A percentile compares a stretch with the other conserved stretches of the same genome.
phyloP scores from a whole-genome alignment of 2,797 vertebrate species.

The Platalea minor region DNA sequence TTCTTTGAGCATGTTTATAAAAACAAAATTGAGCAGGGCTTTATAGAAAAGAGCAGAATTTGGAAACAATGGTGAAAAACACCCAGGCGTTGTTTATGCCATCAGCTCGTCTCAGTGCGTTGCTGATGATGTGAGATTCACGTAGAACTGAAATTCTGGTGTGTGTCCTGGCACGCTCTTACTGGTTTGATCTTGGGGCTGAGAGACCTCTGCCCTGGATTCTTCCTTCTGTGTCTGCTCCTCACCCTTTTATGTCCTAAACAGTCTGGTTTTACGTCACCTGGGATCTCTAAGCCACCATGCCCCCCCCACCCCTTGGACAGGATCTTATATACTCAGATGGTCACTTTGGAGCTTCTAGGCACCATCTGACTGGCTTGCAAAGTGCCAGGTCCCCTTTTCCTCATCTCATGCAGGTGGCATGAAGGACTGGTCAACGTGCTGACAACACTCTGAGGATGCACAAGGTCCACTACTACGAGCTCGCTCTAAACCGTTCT shows the following conservation, averaged over 20 bases:
- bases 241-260: neutral
- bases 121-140: neutral
- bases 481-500: neutral
- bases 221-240: neutral
- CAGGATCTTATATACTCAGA: neutral
- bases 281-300: neutral
- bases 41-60: neutral
- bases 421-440: neutral
- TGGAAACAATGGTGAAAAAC: neutral
- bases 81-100: neutral
- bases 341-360: neutral
- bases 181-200: neutral
- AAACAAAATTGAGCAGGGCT: neutral
- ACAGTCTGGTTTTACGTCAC: neutral
- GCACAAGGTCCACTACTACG: neutral
- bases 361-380: neutral
- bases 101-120: neutral
- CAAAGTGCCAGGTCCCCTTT: neutral
- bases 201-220: neutral
- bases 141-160: neutral
- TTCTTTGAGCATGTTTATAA: neutral
- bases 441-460: neutral
- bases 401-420: neutral
- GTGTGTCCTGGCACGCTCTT: neutral
- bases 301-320: neutral